Evolutionary conservation across 2,797 vertebrate species (phyloP).

Genomic region (Poeciliopsis gracilis): DNA sequence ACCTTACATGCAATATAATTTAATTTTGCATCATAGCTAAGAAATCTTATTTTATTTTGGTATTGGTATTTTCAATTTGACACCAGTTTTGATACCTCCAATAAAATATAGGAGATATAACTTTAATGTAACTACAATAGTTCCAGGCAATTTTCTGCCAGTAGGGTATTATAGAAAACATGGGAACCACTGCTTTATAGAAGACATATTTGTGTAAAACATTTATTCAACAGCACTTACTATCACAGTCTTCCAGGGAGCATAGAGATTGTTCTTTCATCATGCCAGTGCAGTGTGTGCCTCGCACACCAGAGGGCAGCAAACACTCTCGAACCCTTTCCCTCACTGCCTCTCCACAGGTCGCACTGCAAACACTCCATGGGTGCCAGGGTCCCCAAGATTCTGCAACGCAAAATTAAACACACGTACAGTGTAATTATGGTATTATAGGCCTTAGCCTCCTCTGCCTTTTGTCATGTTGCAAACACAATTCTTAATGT

Average conservation of each 20-base stretch:
- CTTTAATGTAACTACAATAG: not conserved
- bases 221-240: constrained; percentile 65
- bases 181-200: not conserved
- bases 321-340: constrained; percentile 89
- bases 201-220: not conserved
- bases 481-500: not conserved
- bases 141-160: not conserved
- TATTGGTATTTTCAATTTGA: not conserved
- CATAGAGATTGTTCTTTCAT: constrained; percentile 88
- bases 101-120: not conserved
- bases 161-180: not conserved
- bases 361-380: constrained; percentile 92
- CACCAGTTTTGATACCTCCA: not conserved
- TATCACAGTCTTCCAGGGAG: constrained; percentile 90
- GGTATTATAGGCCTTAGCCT: too few species aligned
- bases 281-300: constrained; percentile 83
- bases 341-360: constrained; percentile 91
- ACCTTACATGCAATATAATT: not conserved
- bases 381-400: constrained; percentile 92
- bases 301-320: constrained; percentile 76
- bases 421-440: not conserved
- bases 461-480: too few species aligned
- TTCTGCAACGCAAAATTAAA: constrained; percentile 72
- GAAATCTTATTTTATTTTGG: not conserved
- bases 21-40: not conserved